phyloP scores from a whole-genome alignment of 1,140 invertebrate species.

The Drosophila nannoptera region DNA sequence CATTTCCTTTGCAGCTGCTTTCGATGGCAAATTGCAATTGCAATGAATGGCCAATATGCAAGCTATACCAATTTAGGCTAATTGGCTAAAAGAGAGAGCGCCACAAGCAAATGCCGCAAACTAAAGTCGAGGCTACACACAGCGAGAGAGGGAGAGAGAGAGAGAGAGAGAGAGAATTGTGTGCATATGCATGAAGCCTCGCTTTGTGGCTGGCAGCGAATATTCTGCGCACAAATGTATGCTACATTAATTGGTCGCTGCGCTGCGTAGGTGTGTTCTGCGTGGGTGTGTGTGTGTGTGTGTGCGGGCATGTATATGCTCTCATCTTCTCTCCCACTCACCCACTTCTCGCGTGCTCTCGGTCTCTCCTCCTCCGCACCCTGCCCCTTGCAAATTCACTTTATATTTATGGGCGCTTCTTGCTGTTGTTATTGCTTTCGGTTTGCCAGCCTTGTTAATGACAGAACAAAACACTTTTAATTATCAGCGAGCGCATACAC shows the following conservation, averaged over 20 bases:
- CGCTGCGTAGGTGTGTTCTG: constrained; percentile 1
- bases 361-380: neutral
- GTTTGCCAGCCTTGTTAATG: constrained; percentile 49
- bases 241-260: constrained; percentile 50
- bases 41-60: constrained; percentile 8
- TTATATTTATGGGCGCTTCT: constrained; percentile 12
- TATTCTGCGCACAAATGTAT: constrained; percentile 57
- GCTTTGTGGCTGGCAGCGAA: constrained; percentile 8
- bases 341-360: neutral
- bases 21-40: constrained; percentile 2
- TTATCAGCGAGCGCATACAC: constrained; percentile 45
- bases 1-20: neutral
- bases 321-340: too few relatives aligned
- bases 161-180: neutral
- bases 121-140: neutral
- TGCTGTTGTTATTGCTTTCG: constrained; percentile 19
- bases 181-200: neutral
- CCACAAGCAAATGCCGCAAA: neutral
- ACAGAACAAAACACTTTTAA: constrained; percentile 61
- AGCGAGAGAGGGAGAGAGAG: too few relatives aligned
- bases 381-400: constrained; percentile 5
- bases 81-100: constrained; percentile 10
- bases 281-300: constrained; percentile 10
- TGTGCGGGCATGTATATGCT: neutral
- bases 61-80: constrained; percentile 5